A percentile compares a stretch with the other conserved stretches of the same genome.
Conservation (phyloP, 2,797 vertebrate genomes). For the Hydrocynus forskahlii region DNA sequence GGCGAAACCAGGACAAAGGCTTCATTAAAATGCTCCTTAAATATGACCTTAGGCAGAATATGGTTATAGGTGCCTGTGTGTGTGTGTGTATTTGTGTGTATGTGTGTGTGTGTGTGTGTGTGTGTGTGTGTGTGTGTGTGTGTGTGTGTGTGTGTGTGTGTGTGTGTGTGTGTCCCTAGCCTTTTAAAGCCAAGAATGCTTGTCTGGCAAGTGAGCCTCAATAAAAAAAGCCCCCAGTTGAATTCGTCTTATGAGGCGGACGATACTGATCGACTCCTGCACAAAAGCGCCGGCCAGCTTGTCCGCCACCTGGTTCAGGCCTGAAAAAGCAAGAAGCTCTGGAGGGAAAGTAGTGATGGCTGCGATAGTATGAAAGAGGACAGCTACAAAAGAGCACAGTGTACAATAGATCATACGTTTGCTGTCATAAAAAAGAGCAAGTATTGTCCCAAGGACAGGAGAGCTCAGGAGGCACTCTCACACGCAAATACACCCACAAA, state of each 20-base stretch:
- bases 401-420: conserved; percentile 40
- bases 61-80: conserved; percentile 31
- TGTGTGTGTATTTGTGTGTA: too few relatives aligned
- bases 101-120: not conserved
- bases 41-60: conserved; percentile 58
- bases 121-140: conserved; percentile 15
- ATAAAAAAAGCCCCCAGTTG: conserved; percentile 54
- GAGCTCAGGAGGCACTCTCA: conserved; percentile 2
- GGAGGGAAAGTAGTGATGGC: conserved; percentile 26
- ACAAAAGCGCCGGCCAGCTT: conserved; percentile 36
- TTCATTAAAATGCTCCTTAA: conserved; percentile 57
- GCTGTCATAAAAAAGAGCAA: conserved; percentile 33
- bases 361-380: conserved; percentile 39
- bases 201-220: conserved; percentile 47
- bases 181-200: conserved; percentile 52
- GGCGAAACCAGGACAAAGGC: conserved; percentile 44
- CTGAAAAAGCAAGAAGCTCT: conserved; percentile 24
- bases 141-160: conserved; percentile 19
- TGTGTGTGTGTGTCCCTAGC: conserved; percentile 25
- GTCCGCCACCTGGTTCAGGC: not conserved
- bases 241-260: conserved; percentile 55
- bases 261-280: conserved; percentile 52
- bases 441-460: conserved; percentile 44
- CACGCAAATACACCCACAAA: conserved; percentile 18
- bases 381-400: conserved; percentile 22